These are phyloP conservation scores for Pempheris klunzingeri DNA, from an alignment of 2,797 vertebrate genomes.

Conservation along the genomic window DNA sequence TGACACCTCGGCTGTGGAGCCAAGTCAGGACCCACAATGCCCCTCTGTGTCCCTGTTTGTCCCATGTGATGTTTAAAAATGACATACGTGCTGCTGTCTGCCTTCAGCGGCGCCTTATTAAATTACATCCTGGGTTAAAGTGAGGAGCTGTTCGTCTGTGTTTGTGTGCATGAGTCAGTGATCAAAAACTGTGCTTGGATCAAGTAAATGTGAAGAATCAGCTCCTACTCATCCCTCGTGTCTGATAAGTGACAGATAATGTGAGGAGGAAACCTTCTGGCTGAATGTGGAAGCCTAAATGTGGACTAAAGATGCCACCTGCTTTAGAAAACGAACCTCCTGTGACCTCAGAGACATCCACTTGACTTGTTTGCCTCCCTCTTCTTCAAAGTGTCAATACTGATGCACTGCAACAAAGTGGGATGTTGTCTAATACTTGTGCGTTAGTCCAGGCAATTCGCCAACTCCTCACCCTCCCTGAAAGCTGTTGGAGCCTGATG, in stretches of 20 bases:
- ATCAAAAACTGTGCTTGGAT: conserved; percentile 10
- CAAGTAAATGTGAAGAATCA: conserved; percentile 8
- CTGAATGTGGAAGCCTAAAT: not conserved
- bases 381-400: not conserved
- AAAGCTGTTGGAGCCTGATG: conserved; percentile 27
- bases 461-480: conserved; percentile 9
- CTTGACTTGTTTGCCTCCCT: conserved; percentile 12
- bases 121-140: conserved; percentile 62
- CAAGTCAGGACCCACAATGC: conserved; percentile 66
- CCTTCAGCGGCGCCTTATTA: conserved; percentile 65
- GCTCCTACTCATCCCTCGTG: conserved; percentile 17
- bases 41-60: conserved; percentile 59
- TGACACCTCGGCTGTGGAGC: conserved; percentile 38
- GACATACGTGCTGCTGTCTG: conserved; percentile 69
- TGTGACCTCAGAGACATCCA: not conserved
- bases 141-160: conserved; percentile 33
- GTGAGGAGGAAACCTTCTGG: not conserved
- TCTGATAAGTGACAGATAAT: conserved; percentile 6
- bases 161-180: conserved; percentile 1
- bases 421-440: conserved; percentile 16
- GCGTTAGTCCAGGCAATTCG: conserved; percentile 5
- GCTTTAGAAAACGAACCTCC: not conserved
- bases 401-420: conserved; percentile 16
- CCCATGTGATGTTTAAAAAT: conserved; percentile 80
- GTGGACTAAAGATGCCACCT: not conserved